These are phyloP conservation scores for Tenthredo scrophulariae DNA, from an alignment of 2,888 invertebrate species.

Conservation along the genomic window DNA sequence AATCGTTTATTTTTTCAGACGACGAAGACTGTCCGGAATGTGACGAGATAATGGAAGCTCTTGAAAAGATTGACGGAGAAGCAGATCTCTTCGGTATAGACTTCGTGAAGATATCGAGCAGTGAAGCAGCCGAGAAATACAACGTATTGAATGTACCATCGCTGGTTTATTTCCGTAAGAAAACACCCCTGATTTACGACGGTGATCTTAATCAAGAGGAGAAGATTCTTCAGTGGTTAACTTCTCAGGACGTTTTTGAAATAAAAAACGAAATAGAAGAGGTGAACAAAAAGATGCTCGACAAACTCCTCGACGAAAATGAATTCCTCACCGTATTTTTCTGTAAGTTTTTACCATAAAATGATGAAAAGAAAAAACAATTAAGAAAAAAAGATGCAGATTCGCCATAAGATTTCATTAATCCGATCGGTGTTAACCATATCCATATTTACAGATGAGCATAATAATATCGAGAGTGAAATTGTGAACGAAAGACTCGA, in stretches of 20 bases:
- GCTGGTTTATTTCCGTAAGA: slow-evolving; percentile 91
- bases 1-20: slow-evolving; percentile 79
- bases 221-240: slow-evolving; percentile 92
- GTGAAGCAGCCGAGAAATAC: slow-evolving; percentile 90
- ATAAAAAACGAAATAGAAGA: slow-evolving; percentile 98
- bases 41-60: slow-evolving; percentile 91
- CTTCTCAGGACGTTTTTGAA: slow-evolving; percentile 96
- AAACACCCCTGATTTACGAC: slow-evolving; percentile 92
- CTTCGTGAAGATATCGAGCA: slow-evolving; percentile 94
- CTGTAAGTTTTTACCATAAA: slow-evolving; percentile 84
- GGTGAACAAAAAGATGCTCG: slow-evolving; percentile 97
- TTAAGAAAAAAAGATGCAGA: slow-evolving; percentile 56
- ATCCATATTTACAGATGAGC: slow-evolving; percentile 83
- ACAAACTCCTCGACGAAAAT: slow-evolving; percentile 95
- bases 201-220: slow-evolving; percentile 94
- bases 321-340: slow-evolving; percentile 97
- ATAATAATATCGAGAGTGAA: slow-evolving; percentile 88
- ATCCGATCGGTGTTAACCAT: slow-evolving; percentile 37
- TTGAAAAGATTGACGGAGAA: slow-evolving; percentile 97
- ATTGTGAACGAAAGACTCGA: slow-evolving; percentile 92
- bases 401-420: slow-evolving; percentile 19
- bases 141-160: slow-evolving; percentile 92
- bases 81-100: slow-evolving; percentile 96
- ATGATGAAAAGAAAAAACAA: neutral
- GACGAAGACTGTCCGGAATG: slow-evolving; percentile 96